Percentiles rank a stretch among this genome's conserved stretches.
These are phyloP conservation scores for Prinia subflava DNA, from an alignment of 2,113 vertebrate genomes.

Conservation along the genomic window DNA sequence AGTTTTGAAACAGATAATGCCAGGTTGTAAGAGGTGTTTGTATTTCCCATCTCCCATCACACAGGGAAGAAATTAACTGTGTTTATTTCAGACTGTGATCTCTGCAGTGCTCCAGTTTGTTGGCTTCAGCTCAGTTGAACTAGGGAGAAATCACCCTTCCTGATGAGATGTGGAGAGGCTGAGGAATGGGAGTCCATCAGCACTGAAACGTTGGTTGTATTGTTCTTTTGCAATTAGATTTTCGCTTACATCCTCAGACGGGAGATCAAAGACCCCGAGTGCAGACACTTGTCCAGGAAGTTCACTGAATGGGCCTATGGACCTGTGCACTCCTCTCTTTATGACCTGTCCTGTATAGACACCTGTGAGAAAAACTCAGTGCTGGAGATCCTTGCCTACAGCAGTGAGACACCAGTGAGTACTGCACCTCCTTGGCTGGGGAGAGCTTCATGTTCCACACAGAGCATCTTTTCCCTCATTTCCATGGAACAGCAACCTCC, in stretches of 20 bases:
- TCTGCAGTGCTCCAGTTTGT: not conserved
- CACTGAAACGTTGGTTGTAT: conserved; percentile 5
- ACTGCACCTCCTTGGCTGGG: not conserved
- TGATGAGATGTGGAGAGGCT: not conserved
- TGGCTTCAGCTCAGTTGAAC: not conserved
- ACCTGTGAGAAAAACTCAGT: conserved; percentile 86
- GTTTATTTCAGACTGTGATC: not conserved
- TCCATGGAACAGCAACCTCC: not conserved
- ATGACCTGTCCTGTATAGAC: conserved; percentile 89
- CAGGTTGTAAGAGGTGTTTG: not conserved
- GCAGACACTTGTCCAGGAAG: conserved; percentile 91
- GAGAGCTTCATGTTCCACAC: not conserved
- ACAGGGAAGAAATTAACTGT: not conserved
- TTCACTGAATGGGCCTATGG: conserved; percentile 98
- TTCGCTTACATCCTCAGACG: conserved; percentile 88
- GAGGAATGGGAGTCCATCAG: not conserved
- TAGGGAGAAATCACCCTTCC: not conserved
- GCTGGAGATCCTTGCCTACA: conserved; percentile 89
- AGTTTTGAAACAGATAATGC: not conserved
- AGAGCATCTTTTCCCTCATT: not conserved
- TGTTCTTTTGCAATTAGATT: conserved; percentile 63
- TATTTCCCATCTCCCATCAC: not conserved
- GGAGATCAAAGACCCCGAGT: conserved; percentile 83
- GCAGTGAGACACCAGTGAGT: conserved; percentile 87
- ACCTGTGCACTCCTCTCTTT: conserved; percentile 91